Evolutionary conservation across 2,888 invertebrate genomes (phyloP), one percentile per base, ranked within the genome.

Genomic region (Thereva unica): DNA sequence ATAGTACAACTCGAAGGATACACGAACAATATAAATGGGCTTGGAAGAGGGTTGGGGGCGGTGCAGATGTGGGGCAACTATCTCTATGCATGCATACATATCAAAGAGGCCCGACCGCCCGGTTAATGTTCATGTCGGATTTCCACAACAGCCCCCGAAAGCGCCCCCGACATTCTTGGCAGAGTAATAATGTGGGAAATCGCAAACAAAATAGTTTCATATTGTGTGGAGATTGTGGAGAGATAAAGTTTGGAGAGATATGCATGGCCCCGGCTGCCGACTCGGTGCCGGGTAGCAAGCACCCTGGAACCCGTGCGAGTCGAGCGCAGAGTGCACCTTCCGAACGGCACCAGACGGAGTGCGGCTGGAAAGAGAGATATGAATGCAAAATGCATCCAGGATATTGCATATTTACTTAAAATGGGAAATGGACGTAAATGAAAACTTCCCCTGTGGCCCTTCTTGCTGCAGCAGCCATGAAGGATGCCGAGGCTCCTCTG

Each of bases 321-420:
- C 49, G 50, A 61, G 61, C 41, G 61, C 61, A 61, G 23, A 61
- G 49, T 61, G 50, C 38, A 49, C 61, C 49, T 61, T 61, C 50
- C 40, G 50, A 61, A 50, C 50, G n/a, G 10, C n/a, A 9, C 9
- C 38, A 38, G 9, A 4, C 23, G 12, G 41, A 56, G 55, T 37
- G 23, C 10, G 40, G 41, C n/a, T 40, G 10, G 55, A 49, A 35
- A 50, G 50, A 61, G 49, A 61, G 61, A 61, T 61, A 61, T 61
- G 61, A 64, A 64, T 64, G 64, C 9, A 54, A 53, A 53, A 53
- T 53, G 54, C 64, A 54, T 37, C 37, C 72, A 72, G 72, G 72
- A 72, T 72, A 72, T 72, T 72, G 72, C 72, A 72, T 72, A 72
- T 72, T 72, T 71, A 72, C 72, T 72, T 69, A 69, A 72, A 71